Evolutionary conservation across 2,113 vertebrate species (phyloP), one percentile per base, ranked within the genome.

Genomic region (Fulica atra): DNA sequence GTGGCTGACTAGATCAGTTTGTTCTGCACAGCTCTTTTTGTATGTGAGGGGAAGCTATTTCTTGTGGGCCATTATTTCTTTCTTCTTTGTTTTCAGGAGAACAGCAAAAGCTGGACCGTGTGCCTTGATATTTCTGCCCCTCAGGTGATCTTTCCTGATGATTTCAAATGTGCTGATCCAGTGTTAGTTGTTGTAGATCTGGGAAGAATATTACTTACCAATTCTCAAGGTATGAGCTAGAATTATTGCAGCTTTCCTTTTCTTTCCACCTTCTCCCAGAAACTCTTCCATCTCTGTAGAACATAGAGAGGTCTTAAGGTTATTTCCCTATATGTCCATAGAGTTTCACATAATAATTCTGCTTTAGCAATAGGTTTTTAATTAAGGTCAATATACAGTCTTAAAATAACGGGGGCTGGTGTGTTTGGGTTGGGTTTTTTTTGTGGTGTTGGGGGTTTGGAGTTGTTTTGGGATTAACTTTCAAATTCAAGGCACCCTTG

Each of bases 51-150:
- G 48, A 46, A 54, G 7, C 16, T 53, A 7, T 88, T 85, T 59
- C 53, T 74, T 61, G 21, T 6, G 31, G 7, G 6, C 10, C 56
- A 0, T 74, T 80, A 8, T 11, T 13, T 86, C 50, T 72, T 81
- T 61, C 31, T 83, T 57, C 54, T 60, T 28, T 42, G 64, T 84
- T 96, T 94, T 3, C 59, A 98, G 99, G 99, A 99, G 88, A 99
- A 99, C 95, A 99, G 99, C 95, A 99, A 99, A 88, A 98, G 99
- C 26, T 99, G 99, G 99, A 99, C 98, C 0, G 98, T 99, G 97
- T 99, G 98, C 91, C 97, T 99, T 84, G 99, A 99, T 97, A 99
- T 99, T 93, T 99, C 98, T 90, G 99, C 99, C n/a, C 99, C 99
- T 92, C 99, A 99, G 86, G 99, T 99, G 96, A 99, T 99, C 94